These are phyloP conservation scores for Nesoenas mayeri DNA, from an alignment of 2,113 vertebrate species.

Conservation along the genomic window DNA sequence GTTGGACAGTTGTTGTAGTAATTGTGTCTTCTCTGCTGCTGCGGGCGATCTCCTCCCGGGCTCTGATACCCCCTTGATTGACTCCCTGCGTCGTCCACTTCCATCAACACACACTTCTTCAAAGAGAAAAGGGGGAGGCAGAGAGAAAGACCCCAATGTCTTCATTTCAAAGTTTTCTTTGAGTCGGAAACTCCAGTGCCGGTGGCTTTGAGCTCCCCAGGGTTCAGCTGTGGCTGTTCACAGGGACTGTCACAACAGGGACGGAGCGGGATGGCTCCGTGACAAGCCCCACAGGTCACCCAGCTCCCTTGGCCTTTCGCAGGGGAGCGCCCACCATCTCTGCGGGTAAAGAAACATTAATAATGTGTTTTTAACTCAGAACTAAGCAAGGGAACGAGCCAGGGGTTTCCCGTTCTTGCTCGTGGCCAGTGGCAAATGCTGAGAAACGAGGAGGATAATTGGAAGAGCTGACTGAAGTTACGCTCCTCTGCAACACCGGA, in stretches of 20 bases:
- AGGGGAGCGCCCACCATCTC: accelerated
- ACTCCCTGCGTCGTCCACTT: slow-evolving; percentile 66
- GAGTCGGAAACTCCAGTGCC: not conserved
- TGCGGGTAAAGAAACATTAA: not conserved
- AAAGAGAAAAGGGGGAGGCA: not conserved
- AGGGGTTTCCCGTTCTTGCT: not conserved
- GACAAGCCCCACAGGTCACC: not conserved
- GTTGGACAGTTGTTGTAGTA: slow-evolving; percentile 75
- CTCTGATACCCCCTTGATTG: slow-evolving; percentile 23
- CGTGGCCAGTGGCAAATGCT: not conserved
- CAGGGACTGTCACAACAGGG: not conserved
- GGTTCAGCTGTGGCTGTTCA: not conserved
- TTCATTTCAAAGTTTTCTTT: not conserved
- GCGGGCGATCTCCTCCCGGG: slow-evolving; percentile 68
- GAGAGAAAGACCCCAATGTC: not conserved
- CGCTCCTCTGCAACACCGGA: not conserved
- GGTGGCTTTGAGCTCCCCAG: not conserved
- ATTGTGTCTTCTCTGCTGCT: slow-evolving; percentile 74
- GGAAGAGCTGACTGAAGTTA: not conserved
- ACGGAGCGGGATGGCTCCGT: not conserved
- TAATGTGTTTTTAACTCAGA: not conserved
- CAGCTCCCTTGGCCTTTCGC: not conserved
- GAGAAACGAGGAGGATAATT: not conserved
- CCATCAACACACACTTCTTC: slow-evolving; percentile 61
- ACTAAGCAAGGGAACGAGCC: not conserved